Conservation (phyloP, 2,888 invertebrate genomes). For the Polylopha cassiicola region DNA sequence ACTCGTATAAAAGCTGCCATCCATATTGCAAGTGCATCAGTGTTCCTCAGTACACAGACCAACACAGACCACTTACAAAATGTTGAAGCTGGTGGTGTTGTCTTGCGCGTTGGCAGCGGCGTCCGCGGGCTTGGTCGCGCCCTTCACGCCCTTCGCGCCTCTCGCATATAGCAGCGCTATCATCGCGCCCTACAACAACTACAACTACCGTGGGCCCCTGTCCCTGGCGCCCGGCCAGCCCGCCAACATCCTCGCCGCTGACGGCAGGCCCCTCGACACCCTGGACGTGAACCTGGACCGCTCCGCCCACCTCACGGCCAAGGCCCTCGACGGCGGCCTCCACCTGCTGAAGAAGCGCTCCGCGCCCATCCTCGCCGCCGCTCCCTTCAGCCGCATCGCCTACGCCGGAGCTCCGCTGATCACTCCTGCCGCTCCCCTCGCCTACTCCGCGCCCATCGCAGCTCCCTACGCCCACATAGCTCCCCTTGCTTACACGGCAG, state of each 20-base stretch:
- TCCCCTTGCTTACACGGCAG: slow-evolving; percentile 36
- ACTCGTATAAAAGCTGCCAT: slow-evolving; percentile 53
- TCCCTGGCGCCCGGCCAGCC: slow-evolving; percentile 67
- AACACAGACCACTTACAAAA: slow-evolving; percentile 66
- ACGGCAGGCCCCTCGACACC: slow-evolving; percentile 66
- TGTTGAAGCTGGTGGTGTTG: slow-evolving; percentile 77
- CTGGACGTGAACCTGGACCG: slow-evolving; percentile 62
- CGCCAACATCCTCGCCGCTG: slow-evolving; percentile 59
- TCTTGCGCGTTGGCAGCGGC: slow-evolving; percentile 77
- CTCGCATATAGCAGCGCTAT: slow-evolving; percentile 39
- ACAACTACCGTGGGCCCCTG: slow-evolving; percentile 46
- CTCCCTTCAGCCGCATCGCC: slow-evolving; percentile 36
- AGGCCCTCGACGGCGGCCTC: slow-evolving; percentile 38
- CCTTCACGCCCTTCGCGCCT: slow-evolving; percentile 32
- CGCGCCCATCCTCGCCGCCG: slow-evolving; percentile 30
- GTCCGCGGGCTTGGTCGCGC: slow-evolving; percentile 53
- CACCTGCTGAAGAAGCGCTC: slow-evolving; percentile 56
- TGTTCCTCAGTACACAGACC: slow-evolving; percentile 45
- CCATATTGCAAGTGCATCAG: slow-evolving; percentile 49
- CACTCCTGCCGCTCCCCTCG: slow-evolving; percentile 43
- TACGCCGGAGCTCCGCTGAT: slow-evolving; percentile 40
- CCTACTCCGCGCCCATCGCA: slow-evolving; percentile 33
- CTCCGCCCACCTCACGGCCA: slow-evolving; percentile 33
- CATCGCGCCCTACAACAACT: slow-evolving; percentile 39
- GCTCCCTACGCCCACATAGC: slow-evolving; percentile 36